Evolutionary conservation across 2,113 vertebrate genomes (phyloP), one percentile per base, ranked within the genome.

Genomic region (Megalops atlanticus): DNA sequence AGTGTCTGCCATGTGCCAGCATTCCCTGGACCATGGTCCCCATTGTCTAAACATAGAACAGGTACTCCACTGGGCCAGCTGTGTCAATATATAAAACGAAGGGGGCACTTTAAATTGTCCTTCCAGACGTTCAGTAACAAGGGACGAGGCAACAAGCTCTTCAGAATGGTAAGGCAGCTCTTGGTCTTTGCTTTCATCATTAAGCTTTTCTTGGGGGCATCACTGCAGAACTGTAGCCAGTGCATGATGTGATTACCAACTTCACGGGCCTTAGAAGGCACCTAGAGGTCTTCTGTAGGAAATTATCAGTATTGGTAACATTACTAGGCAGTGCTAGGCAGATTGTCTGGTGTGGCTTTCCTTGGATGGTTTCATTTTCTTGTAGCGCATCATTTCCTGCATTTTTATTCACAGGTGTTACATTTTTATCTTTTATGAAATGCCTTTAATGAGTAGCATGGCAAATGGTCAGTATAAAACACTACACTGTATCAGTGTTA

Each of bases 1-100:
- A 8, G 16, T 69, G 39, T 73, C 43, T 87, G 87, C 74, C 87
- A 88, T 87, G 88, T 84, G 88, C 86, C 76, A 85, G 82, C 84
- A 87, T 89, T 82, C 81, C 79, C 79, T 68, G 41, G 76, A 74
- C 83, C 31, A 54, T 74, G 43, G 83, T 81, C 84, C 75, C 84
- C 39, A 27, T 84, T 85, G 83, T 89, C 89, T 91, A 91, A 90
- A 90, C 84, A 85, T 91, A 91, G 90, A 80, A 58, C 87, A 84
- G 84, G 81, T 86, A 78, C 79, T 40, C 47, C 7, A 52, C 33
- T 41, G 43, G 74, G 73, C 52, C 76, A 82, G 78, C 74, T 80
- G 76, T 68, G 35, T 36, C 69, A 41, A 78, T 90, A 90, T 91
- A 91, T 84, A 91, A 89, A 79, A 69, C 15, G 27, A 31, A 64